phyloP scores from a whole-genome alignment of 2,113 vertebrate species.

The Agelaius tricolor region DNA sequence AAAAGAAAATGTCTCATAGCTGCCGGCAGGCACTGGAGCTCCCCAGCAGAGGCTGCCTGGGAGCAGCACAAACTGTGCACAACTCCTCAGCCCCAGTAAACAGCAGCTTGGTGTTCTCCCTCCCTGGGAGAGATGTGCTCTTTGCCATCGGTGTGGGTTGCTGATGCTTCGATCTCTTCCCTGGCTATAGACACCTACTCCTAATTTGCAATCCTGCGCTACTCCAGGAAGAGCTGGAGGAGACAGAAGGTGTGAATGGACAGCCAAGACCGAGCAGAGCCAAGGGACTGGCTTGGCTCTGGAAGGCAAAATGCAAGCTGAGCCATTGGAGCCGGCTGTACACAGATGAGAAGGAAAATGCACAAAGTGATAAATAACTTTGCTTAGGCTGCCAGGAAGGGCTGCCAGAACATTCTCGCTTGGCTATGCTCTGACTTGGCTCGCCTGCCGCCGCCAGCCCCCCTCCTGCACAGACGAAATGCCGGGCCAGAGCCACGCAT shows the following conservation, averaged over 20 bases:
- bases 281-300: constrained; percentile 69
- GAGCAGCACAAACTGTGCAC: neutral
- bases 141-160: neutral
- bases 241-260: constrained; percentile 74
- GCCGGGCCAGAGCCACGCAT: constrained; percentile 44
- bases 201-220: neutral
- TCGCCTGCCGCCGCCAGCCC: neutral
- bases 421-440: constrained; percentile 66
- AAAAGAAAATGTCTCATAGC: neutral
- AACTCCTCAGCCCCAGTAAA: neutral
- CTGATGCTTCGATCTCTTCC: neutral
- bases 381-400: constrained; percentile 61
- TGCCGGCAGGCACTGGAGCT: neutral
- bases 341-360: constrained; percentile 75
- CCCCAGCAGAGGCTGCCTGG: constrained; percentile 35
- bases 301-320: constrained; percentile 71
- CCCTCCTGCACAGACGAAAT: constrained; percentile 43
- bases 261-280: constrained; percentile 64
- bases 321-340: constrained; percentile 72
- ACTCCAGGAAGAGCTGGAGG: constrained; percentile 66
- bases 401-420: constrained; percentile 72
- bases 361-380: constrained; percentile 76
- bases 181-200: constrained; percentile 4
- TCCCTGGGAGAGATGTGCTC: neutral
- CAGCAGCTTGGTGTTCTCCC: neutral